A percentile compares a stretch with the other conserved stretches of the same genome.
Evolutionary conservation across 2,888 invertebrate genomes (phyloP).

Genomic region (Sphecodes monilicornis): DNA sequence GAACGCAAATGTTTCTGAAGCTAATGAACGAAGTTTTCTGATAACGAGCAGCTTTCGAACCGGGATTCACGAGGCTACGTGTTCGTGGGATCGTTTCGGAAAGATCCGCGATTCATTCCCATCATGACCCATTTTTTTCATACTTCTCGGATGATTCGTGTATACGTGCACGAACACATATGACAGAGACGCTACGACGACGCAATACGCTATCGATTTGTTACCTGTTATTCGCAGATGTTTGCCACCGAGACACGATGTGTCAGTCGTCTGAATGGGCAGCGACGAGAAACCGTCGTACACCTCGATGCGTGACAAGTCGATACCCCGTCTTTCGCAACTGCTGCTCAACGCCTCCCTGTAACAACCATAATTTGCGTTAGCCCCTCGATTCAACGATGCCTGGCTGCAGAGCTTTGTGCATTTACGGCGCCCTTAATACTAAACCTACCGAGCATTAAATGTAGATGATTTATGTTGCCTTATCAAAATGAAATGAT

Average conservation of each 20-base stretch:
- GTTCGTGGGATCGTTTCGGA: background rate
- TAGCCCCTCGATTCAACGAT: too few relatives aligned
- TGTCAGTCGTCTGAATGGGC: constrained; percentile 87
- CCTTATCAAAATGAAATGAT: too few relatives aligned
- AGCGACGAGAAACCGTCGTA: constrained; percentile 88
- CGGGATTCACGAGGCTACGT: background rate
- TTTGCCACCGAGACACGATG: constrained; percentile 88
- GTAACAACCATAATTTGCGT: constrained; percentile 56
- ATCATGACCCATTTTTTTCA: background rate
- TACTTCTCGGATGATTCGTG: background rate
- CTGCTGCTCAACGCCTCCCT: constrained; percentile 88
- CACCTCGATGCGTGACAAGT: constrained; percentile 87
- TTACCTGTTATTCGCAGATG: constrained; percentile 88
- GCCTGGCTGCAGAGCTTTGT: too few relatives aligned
- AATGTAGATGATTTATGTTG: too few relatives aligned
- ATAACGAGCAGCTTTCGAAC: constrained; percentile 6
- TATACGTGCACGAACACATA: too few relatives aligned
- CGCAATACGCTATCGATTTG: constrained; percentile 59
- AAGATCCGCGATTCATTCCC: background rate
- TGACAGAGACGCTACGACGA: too few relatives aligned
- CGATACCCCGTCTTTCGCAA: constrained; percentile 89
- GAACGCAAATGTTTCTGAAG: constrained; percentile 38
- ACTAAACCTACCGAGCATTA: too few relatives aligned
- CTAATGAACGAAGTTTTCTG: constrained; percentile 37
- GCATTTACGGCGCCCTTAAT: too few relatives aligned